phyloP scores from a whole-genome alignment of 2,113 vertebrate species.

The Lathamus discolor region DNA sequence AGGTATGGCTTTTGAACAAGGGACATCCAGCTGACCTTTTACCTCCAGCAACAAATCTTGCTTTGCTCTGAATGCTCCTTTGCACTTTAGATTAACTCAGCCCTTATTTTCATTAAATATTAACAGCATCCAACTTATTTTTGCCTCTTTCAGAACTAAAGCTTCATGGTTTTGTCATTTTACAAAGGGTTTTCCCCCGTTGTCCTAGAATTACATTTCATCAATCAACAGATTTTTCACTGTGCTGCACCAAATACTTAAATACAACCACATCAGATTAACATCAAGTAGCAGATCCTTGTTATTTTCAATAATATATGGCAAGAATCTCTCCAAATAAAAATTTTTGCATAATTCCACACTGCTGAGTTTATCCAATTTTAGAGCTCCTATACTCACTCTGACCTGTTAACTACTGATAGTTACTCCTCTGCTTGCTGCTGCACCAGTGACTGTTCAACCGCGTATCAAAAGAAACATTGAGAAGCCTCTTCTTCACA shows the following conservation, averaged over 20 bases:
- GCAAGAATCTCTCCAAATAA: not conserved
- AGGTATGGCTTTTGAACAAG: not conserved
- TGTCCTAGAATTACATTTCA: not conserved
- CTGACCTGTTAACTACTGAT: not conserved
- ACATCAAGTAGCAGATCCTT: not conserved
- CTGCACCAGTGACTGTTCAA: not conserved
- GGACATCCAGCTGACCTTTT: not conserved
- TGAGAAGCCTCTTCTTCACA: not conserved
- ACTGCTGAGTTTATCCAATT: not conserved
- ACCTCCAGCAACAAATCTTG: not conserved
- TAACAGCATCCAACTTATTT: not conserved
- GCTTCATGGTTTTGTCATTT: not conserved
- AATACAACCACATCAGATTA: accelerated
- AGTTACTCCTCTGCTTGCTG: not conserved
- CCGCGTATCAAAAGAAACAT: not conserved
- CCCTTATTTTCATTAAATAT: not conserved
- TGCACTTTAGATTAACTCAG: not conserved
- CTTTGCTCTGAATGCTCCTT: not conserved
- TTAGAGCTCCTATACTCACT: not conserved
- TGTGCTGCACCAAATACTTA: not conserved
- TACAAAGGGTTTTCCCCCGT: accelerated
- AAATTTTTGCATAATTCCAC: not conserved
- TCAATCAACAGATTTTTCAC: accelerated
- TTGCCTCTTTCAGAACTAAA: not conserved
- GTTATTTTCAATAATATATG: not conserved